Evolutionary conservation across 2,888 invertebrate genomes (phyloP), one percentile per base, ranked within the genome.

Genomic region (Dasypolia templi): DNA sequence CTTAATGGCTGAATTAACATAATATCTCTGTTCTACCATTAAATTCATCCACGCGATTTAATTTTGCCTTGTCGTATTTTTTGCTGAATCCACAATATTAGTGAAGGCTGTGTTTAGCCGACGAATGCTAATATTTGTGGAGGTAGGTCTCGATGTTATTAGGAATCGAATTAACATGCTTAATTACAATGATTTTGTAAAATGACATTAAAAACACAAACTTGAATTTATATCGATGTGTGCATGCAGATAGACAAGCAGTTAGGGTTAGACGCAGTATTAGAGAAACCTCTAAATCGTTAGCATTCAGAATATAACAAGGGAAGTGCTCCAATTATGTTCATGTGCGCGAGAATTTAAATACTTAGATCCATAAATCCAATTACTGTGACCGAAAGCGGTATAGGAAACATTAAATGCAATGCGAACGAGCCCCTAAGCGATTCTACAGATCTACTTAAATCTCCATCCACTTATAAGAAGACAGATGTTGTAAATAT

Each of bases 1-100:
- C 83, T 89, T 92, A 92, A 93, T 93, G 85, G 88, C 82, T 88
- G 77, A 91, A 94, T 94, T 93, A 92, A 88, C 92, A 93, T 94
- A 94, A 94, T 92, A 91, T 84, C 83, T 88, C 85, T 87, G 86
- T 88, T 90, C 86, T 82, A 86, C 79, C 87, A 88, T 89, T 87
- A 89, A 82, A 86, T 88, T 88, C 87, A 87, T 89, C 88, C 82
- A 84, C 74, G 86, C 86, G 87, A 89, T 87, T 90, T 89, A 81
- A 87, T 88, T 87, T 88, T 83, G 85, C 76, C 77, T 68, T 74
- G 68, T 69, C 61, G 79, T 83, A 82, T 86, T 88, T 83, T 79
- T 82, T 82, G 72, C 63, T 64, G 67, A 77, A 84, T 70, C 66
- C 72, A 73, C 62, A 87, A 86, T 86, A 87, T 88, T 86, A 72